phyloP scores from a whole-genome alignment of 2,113 vertebrate genomes.

The Caloenas nicobarica region DNA sequence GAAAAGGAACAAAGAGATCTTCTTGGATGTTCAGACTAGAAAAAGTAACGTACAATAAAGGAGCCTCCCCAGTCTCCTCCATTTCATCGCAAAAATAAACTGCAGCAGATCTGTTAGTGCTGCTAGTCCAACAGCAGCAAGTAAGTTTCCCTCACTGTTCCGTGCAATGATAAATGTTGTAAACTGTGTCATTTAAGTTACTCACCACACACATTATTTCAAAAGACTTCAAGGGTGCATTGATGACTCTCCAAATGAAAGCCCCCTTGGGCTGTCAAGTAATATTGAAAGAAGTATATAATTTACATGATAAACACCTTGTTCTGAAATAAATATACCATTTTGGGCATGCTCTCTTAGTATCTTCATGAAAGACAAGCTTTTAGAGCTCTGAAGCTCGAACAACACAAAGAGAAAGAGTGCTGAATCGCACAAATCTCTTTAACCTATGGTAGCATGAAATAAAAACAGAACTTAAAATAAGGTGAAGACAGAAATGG shows the following conservation, averaged over 20 bases:
- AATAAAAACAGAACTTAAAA: background rate
- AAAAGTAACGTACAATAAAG: background rate
- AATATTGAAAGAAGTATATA: background rate
- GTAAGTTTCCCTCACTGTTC: background rate
- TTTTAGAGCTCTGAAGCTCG: background rate
- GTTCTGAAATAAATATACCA: background rate
- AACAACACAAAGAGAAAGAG: background rate
- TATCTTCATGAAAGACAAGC: background rate
- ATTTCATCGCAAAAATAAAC: background rate
- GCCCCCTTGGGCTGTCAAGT: background rate
- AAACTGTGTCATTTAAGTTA: background rate
- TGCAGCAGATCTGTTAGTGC: background rate
- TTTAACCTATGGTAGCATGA: background rate
- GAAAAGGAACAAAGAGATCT: background rate
- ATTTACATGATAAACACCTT: background rate
- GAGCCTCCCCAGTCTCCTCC: rapidly evolving
- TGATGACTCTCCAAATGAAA: background rate
- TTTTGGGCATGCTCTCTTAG: background rate
- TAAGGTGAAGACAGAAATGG: background rate
- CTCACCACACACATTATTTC: background rate
- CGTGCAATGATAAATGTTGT: rapidly evolving
- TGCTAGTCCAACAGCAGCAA: background rate
- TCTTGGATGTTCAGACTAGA: background rate
- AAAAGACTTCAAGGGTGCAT: background rate
- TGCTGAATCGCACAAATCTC: background rate